These are phyloP conservation scores for Ictidomys tridecemlineatus DNA, from an alignment of 2,113 vertebrate genomes.

Conservation along the genomic window DNA sequence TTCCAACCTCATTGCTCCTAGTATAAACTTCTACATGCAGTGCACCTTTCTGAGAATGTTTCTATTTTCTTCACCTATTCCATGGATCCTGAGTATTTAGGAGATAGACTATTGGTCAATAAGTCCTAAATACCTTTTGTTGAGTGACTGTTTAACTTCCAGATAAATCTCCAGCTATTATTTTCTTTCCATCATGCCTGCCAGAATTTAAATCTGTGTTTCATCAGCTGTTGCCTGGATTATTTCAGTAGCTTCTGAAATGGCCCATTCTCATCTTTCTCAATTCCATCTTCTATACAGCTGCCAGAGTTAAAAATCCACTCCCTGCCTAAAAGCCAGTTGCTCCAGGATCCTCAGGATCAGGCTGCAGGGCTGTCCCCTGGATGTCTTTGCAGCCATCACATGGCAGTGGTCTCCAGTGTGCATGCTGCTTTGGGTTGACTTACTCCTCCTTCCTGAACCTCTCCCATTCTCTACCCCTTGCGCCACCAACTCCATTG, in stretches of 20 bases:
- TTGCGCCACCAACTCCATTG: background rate
- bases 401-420: background rate
- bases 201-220: conserved; percentile 59
- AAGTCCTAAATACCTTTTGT: background rate
- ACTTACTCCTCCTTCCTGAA: background rate
- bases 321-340: background rate
- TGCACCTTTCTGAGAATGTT: background rate
- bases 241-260: conserved; percentile 71
- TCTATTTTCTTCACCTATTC: background rate
- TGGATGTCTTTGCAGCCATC: conserved; percentile 14
- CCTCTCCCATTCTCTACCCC: background rate
- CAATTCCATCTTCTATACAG: conserved; percentile 49
- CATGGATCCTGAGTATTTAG: background rate
- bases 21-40: background rate
- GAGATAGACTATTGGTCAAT: background rate
- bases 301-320: conserved; percentile 35
- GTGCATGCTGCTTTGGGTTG: background rate
- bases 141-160: conserved; percentile 63
- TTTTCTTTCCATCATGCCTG: conserved; percentile 39
- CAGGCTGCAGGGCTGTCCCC: background rate
- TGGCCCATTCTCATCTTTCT: conserved; percentile 49
- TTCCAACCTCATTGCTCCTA: background rate
- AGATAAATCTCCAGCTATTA: conserved; percentile 41
- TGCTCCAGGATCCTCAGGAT: background rate
- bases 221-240: conserved; percentile 58